Base-by-base conservation (phyloP, 2,113 vertebrate species). In the Myiozetetes cayanensis region DNA sequence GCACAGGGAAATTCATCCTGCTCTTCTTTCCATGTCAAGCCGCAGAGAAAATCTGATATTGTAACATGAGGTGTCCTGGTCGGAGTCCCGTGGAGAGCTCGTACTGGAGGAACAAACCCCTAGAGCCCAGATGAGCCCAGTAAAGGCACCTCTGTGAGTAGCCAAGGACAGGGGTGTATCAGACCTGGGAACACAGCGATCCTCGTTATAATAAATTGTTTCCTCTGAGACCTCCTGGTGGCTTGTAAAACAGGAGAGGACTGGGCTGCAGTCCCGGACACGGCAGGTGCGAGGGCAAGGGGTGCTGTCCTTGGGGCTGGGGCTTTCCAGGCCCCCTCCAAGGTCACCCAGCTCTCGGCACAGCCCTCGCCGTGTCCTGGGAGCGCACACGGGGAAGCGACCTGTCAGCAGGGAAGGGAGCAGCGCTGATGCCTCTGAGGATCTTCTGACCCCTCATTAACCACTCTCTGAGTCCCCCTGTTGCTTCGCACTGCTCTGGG, bases 281-380 rank as follows among this genome's bases (percentile, higher is more conserved):
- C 0, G 3, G 41, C 75, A 62, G 70, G 23, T 52, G 44, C 0
- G 10, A 68, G 46, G 28, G 25, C 10, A 2, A 2, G 31, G 72
- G 66, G 11, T 8, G 8, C 30, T 55, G 1, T 73, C 10, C 72
- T 31, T 2, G 4, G 27, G 70, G 12, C 43, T 43, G 62, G 30
- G 39, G 22, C 39, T 76, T 25, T 5, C 2, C 6, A 72, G 39
- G 35, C 53, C 17, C 63, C 11, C 49, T 41, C 37, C 10, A 28
- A 9, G 5, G 19, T 33, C 33, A 25, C 47, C n/a, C 53, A 5
- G 7, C 46, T 55, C 7, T 0, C 46, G 9, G 35, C 44, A 8
- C 62, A 31, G 56, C 6, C 20, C n/a, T 58, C 17, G 33, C 21
- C 0, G 2, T 50, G 16, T 3, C 33, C 10, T 5, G 3, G 55